These are phyloP conservation scores for Hypercompe scribonia DNA, from an alignment of 2,888 invertebrate genomes.

Conservation along the genomic window DNA sequence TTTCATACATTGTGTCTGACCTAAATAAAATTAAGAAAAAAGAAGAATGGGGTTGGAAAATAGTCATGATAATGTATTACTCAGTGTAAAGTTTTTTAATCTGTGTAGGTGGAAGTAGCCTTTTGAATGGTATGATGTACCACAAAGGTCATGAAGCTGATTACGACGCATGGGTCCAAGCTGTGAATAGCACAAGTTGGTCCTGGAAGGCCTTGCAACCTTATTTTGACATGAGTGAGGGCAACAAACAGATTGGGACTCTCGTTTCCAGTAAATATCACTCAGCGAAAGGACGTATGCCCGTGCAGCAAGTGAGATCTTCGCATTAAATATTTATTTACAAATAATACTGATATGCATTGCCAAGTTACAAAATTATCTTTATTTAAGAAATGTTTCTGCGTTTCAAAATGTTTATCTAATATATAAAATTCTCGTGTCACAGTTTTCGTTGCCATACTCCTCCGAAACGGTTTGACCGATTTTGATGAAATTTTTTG, in stretches of 20 bases:
- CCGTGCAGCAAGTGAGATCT: constrained; percentile 74
- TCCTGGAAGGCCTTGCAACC: constrained; percentile 89
- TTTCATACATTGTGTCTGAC: too few relatives aligned
- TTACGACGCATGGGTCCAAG: constrained; percentile 89
- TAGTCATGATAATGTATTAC: background rate
- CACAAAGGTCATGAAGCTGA: constrained; percentile 90
- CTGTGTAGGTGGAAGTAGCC: constrained; percentile 87
- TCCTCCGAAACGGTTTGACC: too few relatives aligned
- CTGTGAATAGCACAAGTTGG: constrained; percentile 89
- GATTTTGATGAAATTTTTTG: too few relatives aligned
- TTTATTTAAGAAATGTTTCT: too few relatives aligned
- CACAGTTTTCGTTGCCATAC: background rate
- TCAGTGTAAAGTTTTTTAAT: background rate
- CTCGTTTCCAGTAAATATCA: constrained; percentile 85
- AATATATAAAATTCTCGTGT: background rate
- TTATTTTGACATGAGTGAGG: constrained; percentile 88
- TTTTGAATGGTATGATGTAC: constrained; percentile 94
- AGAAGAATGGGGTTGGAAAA: background rate
- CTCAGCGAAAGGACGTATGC: constrained; percentile 85
- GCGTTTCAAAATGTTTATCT: background rate
- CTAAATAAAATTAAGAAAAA: too few relatives aligned
- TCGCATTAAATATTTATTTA: background rate
- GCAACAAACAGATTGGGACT: constrained; percentile 87
- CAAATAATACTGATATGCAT: too few relatives aligned
- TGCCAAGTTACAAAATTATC: too few relatives aligned